Evolutionary conservation across 1,140 invertebrate species (phyloP), one percentile per base, ranked within the genome.

Genomic region (Neodiprion virginianus): DNA sequence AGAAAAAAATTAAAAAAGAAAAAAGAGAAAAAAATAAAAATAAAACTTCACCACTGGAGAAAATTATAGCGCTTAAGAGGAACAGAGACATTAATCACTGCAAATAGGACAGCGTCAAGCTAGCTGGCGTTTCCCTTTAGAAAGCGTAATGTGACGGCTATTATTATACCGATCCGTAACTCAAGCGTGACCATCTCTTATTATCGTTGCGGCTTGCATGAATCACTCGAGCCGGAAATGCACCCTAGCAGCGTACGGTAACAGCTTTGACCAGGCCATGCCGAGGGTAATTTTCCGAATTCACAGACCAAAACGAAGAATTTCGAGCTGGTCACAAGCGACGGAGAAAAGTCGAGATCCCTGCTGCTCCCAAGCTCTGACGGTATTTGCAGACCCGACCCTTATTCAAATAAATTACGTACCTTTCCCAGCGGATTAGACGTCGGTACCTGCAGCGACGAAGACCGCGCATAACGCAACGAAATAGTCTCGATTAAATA

Each of bases 401-500:
- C 73, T 78, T 61, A 61, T 12, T 79, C 75, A 76, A 67, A 61
- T 71, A 74, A 78, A 78, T 76, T 78, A 75, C 28, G 5, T 69
- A 48, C 28, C 70, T 53, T 71, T 74, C 71, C 40, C 49, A 48
- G 48, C 72, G 74, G 73, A 79, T 78, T 72, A 78, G 76, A 77
- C 61, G 70, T 72, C 72, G 71, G 28, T 40, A 40, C 5, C 28
- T 40, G 28, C 28, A 40, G 28, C 28, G 5, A 40, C 28, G 78
- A 81, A 79, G 74, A 23, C 76, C 76, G 76, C 28, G 28, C 78
- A 76, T 78, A 72, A 71, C 75, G 77, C 78, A 77, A 80, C 77
- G 77, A 81, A 80, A 80, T 75, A 77, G 77, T 77, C 75, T 72
- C 74, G 74, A 79, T 79, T 76, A 81, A 81, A 81, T 80, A 80